These are phyloP conservation scores for Drosophila sordidapex DNA, from an alignment of 2,888 invertebrate genomes.

Conservation along the genomic window DNA sequence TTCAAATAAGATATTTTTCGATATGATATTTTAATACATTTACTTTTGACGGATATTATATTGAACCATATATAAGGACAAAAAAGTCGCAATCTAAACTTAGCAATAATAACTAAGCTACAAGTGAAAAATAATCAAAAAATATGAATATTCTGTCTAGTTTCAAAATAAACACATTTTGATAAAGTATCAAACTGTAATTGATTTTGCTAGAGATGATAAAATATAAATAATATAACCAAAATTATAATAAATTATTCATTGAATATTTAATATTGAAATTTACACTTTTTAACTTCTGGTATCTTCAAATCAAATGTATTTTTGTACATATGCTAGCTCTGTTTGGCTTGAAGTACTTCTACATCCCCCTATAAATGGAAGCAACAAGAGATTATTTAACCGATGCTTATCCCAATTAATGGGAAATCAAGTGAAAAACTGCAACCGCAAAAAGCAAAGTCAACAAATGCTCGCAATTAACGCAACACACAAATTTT, in stretches of 20 bases:
- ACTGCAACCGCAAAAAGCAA: constrained; percentile 43
- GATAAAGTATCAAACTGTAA: too few relatives aligned
- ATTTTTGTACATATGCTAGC: background rate
- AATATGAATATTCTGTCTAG: background rate
- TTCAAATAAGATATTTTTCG: background rate
- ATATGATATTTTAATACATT: background rate
- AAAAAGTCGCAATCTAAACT: background rate
- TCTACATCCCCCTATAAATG: background rate
- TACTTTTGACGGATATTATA: background rate
- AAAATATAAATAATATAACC: background rate
- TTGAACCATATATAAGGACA: background rate
- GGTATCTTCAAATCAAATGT: background rate
- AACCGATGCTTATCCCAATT: constrained; percentile 63
- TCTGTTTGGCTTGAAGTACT: background rate
- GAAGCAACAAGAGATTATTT: constrained; percentile 18
- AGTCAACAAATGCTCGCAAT: constrained; percentile 77
- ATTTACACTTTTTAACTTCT: background rate
- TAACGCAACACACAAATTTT: constrained; percentile 67
- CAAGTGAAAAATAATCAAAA: background rate
- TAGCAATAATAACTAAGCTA: background rate
- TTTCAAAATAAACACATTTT: background rate
- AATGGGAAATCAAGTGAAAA: constrained; percentile 60
- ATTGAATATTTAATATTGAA: background rate
- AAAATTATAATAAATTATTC: background rate
- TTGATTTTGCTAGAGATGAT: background rate